These are phyloP conservation scores for Tragelaphus oryx DNA, from an alignment of 2,797 vertebrate genomes.

Conservation along the genomic window DNA sequence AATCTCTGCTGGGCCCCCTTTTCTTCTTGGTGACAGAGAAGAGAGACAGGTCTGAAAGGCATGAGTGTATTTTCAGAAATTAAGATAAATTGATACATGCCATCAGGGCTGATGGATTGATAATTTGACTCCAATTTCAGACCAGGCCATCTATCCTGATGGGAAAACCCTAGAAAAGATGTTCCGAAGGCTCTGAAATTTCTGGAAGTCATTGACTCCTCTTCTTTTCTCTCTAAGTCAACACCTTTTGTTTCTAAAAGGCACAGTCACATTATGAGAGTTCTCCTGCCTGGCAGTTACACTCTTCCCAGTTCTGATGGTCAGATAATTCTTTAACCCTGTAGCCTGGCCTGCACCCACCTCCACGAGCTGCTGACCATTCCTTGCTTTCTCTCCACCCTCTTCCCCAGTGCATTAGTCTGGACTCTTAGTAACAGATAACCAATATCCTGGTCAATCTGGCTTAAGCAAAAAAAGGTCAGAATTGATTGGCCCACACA, in stretches of 20 bases:
- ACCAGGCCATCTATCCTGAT: constrained; percentile 73
- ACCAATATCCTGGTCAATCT: neutral
- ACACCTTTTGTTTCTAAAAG: neutral
- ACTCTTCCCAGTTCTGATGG: neutral
- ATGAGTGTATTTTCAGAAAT: constrained; percentile 79
- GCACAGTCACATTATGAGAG: neutral
- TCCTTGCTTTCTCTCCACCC: too few relatives aligned
- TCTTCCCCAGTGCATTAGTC: neutral
- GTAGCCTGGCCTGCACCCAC: too few relatives aligned
- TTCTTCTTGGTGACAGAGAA: constrained; percentile 71
- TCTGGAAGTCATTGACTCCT: constrained; percentile 52
- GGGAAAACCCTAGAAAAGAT: constrained; percentile 12
- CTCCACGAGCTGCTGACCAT: neutral
- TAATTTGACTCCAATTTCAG: constrained; percentile 75
- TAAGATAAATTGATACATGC: constrained; percentile 80
- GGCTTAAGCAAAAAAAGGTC: neutral
- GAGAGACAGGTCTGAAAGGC: constrained; percentile 70
- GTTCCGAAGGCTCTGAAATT: constrained; percentile 66
- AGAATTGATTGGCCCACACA: neutral
- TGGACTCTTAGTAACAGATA: neutral
- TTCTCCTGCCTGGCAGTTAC: neutral
- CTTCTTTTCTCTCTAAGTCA: neutral
- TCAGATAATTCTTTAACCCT: neutral
- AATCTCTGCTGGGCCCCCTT: constrained; percentile 66
- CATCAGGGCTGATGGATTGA: constrained; percentile 75